phyloP scores from a whole-genome alignment of 2,888 invertebrate genomes.

The Cybosia mesomella region DNA sequence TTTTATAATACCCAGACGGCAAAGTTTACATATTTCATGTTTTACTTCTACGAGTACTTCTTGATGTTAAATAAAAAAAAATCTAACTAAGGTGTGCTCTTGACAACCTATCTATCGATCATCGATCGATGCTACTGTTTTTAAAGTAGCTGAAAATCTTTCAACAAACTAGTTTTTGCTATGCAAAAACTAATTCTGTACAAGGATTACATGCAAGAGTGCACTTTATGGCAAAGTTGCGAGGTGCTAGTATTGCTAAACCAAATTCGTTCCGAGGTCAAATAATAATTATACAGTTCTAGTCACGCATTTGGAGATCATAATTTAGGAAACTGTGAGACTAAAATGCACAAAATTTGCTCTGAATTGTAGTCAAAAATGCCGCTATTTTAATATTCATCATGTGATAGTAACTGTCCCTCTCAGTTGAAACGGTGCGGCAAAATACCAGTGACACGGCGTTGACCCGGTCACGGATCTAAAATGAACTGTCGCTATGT shows the following conservation, averaged over 20 bases:
- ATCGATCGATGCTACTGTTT: too few species aligned
- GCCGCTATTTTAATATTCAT: background rate
- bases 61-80: too few species aligned
- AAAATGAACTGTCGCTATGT: slow-evolving; percentile 15
- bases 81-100: too few species aligned
- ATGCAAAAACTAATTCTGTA: background rate
- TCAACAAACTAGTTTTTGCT: too few species aligned
- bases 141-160: too few species aligned
- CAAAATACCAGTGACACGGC: slow-evolving; percentile 9
- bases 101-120: too few species aligned
- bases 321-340: background rate
- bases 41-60: too few species aligned
- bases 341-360: background rate
- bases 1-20: too few species aligned
- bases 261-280: background rate
- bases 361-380: background rate
- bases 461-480: slow-evolving; percentile 9
- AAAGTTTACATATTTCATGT: too few species aligned
- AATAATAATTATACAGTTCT: background rate
- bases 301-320: background rate
- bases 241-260: background rate
- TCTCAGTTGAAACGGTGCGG: slow-evolving; percentile 12
- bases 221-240: background rate
- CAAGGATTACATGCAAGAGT: background rate
- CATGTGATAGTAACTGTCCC: slow-evolving; percentile 2